phyloP scores from a whole-genome alignment of 2,888 invertebrate species.

The Sialis fuliginosa region DNA sequence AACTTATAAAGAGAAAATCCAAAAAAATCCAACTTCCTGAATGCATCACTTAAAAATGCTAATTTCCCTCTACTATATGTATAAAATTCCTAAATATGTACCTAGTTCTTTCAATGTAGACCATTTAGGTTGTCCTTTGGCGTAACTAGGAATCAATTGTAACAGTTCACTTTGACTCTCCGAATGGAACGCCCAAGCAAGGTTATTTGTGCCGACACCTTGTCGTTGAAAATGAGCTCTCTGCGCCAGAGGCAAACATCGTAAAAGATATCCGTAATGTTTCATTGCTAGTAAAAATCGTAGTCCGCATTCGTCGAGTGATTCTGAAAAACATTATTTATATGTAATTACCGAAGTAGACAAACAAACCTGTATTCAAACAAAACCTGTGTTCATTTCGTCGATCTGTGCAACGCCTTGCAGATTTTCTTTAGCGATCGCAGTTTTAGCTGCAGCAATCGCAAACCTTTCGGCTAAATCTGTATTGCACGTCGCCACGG shows the following conservation, averaged over 20 bases:
- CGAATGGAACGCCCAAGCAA: conserved; percentile 99
- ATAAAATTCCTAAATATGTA: neutral
- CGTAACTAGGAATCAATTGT: conserved; percentile 72
- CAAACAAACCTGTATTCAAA: conserved; percentile 2
- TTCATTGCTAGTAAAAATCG: conserved; percentile 93
- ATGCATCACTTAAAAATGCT: too few species aligned
- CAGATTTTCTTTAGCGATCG: conserved; percentile 45
- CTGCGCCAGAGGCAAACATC: conserved; percentile 83
- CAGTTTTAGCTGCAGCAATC: conserved; percentile 46
- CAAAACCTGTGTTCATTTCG: conserved; percentile 30
- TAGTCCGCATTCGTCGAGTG: conserved; percentile 92
- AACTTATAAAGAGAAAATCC: too few species aligned
- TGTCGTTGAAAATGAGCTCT: conserved; percentile 69
- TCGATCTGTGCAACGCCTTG: conserved; percentile 31
- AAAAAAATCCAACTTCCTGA: too few species aligned
- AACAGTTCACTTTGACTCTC: conserved; percentile 93
- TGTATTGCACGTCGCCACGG: conserved; percentile 84
- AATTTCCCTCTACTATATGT: too few species aligned
- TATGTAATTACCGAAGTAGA: conserved; percentile 2
- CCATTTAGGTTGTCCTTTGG: conserved; percentile 79
- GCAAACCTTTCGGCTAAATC: conserved; percentile 72
- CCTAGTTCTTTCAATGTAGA: conserved; percentile 70
- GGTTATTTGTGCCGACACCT: conserved; percentile 75
- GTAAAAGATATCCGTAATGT: conserved; percentile 86
- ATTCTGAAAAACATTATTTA: conserved; percentile 33